Base-by-base conservation (phyloP, 2,797 vertebrate species). In the Sebastes iracundus region DNA sequence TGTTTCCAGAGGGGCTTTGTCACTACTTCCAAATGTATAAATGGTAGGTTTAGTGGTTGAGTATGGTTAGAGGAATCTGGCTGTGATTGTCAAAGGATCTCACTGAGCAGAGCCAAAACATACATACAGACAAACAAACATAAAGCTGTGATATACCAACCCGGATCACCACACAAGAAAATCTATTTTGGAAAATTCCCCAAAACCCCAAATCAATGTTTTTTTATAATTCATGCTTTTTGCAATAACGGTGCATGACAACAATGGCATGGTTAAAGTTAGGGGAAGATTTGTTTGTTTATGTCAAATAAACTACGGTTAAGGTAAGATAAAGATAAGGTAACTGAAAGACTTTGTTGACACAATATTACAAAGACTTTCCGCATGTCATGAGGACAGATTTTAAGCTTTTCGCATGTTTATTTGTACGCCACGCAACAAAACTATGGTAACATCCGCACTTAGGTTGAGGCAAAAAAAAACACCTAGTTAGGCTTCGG, bases 1-100 rank as follows among this genome's bases (percentile, higher is more conserved):
- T 56, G 20, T 79, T 80, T 79, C 33, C 22, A 53, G 30, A 58
- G 64, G 42, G 46, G 27, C 56, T 83, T 80, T 66, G 59, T 72
- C 23, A 46, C 52, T 63, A 38, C 12, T 38, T 38, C 35, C 35
- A 38, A 38, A 38, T 14, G 35, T 38, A 38, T 38, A 38, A 38
- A 14, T 38, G 35, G 35, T 38, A 38, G 6, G 49, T 75, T 59
- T 32, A 59, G 20, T 77, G 28, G 20, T 49, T 2, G 12, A 52
- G 58, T 58, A 16, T 32, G 7, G 25, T 46, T 58, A n/a, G 20
- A 70, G 16, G n/a, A 58, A 32, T 71, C 18, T 32, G 42, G 20
- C 53, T 74, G 66, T 52, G 42, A 25, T 64, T 67, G 46, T 58
- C 4, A 73, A 72, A 73, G 2, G 33, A 52, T 72, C 22, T 55